Evolutionary conservation across 2,797 vertebrate species (phyloP).

Genomic region (Neosilurus mollespiculum): DNA sequence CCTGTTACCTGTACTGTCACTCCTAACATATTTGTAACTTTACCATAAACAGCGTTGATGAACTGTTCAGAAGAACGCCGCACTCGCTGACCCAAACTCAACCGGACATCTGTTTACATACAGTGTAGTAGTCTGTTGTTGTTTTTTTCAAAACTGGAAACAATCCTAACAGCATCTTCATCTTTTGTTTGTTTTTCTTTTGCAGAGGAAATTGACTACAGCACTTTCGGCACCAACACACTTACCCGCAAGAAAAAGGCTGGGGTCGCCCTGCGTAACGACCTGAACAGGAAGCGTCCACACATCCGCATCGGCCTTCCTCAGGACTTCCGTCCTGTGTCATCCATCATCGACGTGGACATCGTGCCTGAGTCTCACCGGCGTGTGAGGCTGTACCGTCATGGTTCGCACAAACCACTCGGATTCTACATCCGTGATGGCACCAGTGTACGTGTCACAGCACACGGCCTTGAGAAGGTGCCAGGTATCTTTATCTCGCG

Average conservation of each 20-base stretch:
- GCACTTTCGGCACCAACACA: conserved; percentile 86
- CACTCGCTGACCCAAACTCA: neutral
- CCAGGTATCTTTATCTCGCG: conserved; percentile 98
- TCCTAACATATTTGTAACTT: neutral
- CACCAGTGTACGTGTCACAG: conserved; percentile 89
- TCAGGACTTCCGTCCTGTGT: conserved; percentile 94
- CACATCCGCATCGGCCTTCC: conserved; percentile 94
- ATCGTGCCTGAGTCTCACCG: conserved; percentile 95
- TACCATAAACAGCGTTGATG: neutral
- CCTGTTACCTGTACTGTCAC: neutral
- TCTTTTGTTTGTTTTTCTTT: conserved; percentile 29
- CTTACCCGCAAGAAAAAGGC: conserved; percentile 88
- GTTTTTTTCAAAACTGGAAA: neutral
- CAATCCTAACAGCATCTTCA: neutral
- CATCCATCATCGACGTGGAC: conserved; percentile 98
- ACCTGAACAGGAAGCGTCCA: conserved; percentile 85
- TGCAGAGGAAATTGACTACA: conserved; percentile 94
- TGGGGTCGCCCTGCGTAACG: conserved; percentile 85
- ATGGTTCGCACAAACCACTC: conserved; percentile 92
- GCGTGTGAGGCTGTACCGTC: conserved; percentile 88
- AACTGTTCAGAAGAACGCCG: neutral
- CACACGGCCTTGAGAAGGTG: conserved; percentile 95
- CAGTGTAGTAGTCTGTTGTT: too few species aligned
- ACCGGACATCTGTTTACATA: neutral
- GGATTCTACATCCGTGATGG: conserved; percentile 98